Evolutionary conservation across 2,888 invertebrate genomes (phyloP).

Genomic region (Polymixis flavicincta): DNA sequence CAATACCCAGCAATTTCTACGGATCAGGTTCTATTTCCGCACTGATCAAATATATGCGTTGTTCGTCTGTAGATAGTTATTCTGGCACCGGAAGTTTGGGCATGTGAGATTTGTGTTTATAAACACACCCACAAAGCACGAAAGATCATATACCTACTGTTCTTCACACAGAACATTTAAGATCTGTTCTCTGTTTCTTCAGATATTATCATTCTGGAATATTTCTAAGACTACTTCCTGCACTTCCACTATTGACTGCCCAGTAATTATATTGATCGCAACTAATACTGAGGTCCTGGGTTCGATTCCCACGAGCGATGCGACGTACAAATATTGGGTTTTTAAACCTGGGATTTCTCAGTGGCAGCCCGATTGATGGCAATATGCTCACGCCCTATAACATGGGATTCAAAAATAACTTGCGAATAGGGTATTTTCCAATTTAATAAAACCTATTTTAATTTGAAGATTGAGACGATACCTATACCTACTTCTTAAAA

Average conservation of each 20-base stretch:
- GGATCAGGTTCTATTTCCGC: background rate
- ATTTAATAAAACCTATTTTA: too few relatives aligned
- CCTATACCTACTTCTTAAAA: too few relatives aligned
- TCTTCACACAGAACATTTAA: background rate
- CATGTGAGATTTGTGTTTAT: constrained; percentile 32
- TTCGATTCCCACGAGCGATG: background rate
- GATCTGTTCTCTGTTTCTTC: too few relatives aligned
- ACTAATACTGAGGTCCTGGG: background rate
- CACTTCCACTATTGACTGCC: too few relatives aligned
- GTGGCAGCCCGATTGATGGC: too few relatives aligned
- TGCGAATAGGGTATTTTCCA: too few relatives aligned
- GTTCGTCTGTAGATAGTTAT: background rate
- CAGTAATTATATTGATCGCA: background rate
- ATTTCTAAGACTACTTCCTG: background rate
- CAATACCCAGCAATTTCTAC: background rate
- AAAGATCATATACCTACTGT: background rate
- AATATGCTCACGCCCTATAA: too few relatives aligned
- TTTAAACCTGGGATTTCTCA: too few relatives aligned
- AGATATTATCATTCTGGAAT: background rate
- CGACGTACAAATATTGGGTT: too few relatives aligned
- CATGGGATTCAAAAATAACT: too few relatives aligned
- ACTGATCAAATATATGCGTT: constrained; percentile 29
- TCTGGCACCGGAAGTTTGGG: constrained; percentile 32
- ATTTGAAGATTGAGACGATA: too few relatives aligned
- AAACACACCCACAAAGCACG: background rate